Conservation (phyloP, 2,797 vertebrate species). For the Pampus argenteus region DNA sequence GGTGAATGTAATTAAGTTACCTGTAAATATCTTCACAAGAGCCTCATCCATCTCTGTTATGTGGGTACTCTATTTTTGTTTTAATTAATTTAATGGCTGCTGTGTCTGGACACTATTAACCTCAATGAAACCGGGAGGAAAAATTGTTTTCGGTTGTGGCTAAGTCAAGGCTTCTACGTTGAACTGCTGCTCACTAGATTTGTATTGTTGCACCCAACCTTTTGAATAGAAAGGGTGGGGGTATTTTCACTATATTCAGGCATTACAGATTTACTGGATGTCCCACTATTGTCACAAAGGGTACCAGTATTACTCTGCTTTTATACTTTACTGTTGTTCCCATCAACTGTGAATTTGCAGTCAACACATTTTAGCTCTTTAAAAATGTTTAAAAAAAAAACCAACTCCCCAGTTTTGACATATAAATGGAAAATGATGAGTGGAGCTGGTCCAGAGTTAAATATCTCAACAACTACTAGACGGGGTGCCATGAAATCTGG, state of each 20-base stretch:
- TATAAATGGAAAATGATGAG: neutral
- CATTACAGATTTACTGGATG: neutral
- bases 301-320: neutral
- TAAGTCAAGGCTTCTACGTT: constrained; percentile 35
- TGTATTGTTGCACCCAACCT: constrained; percentile 11
- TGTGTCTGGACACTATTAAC: constrained; percentile 78
- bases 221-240: neutral
- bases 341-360: neutral
- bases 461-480: neutral
- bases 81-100: constrained; percentile 84
- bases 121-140: constrained; percentile 63
- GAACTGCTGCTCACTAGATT: constrained; percentile 28
- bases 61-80: constrained; percentile 74
- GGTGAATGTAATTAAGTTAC: constrained; percentile 85
- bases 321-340: no score
- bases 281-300: neutral
- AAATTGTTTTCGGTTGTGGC: constrained; percentile 43
- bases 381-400: no score
- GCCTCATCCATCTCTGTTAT: constrained; percentile 82
- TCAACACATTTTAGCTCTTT: neutral
- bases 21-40: constrained; percentile 83
- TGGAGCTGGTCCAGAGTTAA: no score
- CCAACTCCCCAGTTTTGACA: no score
- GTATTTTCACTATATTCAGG: no score
- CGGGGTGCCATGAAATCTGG: no score